Conservation (phyloP, 2,113 vertebrate species). For the Tupaia chinensis region DNA sequence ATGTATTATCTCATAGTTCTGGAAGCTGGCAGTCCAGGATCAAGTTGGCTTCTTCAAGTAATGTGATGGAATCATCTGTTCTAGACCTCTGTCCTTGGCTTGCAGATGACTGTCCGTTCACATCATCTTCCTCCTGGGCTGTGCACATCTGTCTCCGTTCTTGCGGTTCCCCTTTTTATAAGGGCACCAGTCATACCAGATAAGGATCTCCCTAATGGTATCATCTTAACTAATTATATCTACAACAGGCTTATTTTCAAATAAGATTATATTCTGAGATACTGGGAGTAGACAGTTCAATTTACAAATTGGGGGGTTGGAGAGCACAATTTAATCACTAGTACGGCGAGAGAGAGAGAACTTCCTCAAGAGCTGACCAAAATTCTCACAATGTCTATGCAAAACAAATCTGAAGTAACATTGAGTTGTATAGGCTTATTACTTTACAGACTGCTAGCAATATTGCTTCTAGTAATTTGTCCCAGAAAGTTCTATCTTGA, state of each 20-base stretch:
- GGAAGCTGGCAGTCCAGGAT: not conserved
- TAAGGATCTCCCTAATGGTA: not conserved
- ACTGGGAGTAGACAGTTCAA: not conserved
- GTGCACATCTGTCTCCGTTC: accelerated
- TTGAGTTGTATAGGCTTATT: not conserved
- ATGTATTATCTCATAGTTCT: not conserved
- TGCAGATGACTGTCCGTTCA: not conserved
- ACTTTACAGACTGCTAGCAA: not conserved
- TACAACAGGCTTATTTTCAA: not conserved
- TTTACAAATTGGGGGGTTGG: not conserved
- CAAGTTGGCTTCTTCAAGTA: not conserved
- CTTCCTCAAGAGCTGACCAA: not conserved
- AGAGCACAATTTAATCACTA: not conserved
- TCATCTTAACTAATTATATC: not conserved
- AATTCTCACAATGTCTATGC: not conserved
- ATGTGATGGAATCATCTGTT: not conserved
- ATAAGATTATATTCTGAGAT: not conserved
- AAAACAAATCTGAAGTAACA: not conserved
- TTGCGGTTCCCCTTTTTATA: not conserved
- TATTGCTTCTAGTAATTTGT: not conserved
- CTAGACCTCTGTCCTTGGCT: not conserved
- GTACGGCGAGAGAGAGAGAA: not conserved
- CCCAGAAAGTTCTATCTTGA: not conserved
- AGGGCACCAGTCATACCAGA: not conserved
- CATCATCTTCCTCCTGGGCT: not conserved